These are phyloP conservation scores for Aplocera efformata DNA, from an alignment of 2,888 invertebrate genomes.

Conservation along the genomic window DNA sequence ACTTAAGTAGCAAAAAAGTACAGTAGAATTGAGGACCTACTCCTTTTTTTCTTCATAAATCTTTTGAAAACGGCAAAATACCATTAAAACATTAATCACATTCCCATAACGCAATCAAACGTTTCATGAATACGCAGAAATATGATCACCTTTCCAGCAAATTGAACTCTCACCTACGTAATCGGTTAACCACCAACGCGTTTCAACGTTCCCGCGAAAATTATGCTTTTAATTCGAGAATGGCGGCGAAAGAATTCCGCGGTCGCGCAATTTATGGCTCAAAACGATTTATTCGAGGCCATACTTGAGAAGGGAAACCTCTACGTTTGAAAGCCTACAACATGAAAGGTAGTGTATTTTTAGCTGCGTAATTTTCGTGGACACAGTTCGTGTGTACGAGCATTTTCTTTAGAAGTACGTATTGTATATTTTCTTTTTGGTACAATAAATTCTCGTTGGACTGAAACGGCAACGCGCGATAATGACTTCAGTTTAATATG, in stretches of 20 bases:
- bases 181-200: constrained; percentile 14
- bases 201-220: constrained; percentile 34
- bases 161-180: constrained; percentile 3
- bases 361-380: constrained; percentile 1
- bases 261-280: constrained; percentile 47
- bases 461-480: too few species aligned
- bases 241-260: constrained; percentile 52
- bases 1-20: too few species aligned
- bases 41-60: too few species aligned
- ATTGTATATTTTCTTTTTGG: too few species aligned
- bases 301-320: constrained; percentile 22
- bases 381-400: too few species aligned
- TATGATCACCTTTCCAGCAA: constrained; percentile 2
- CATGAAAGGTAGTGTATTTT: constrained; percentile 11
- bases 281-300: constrained; percentile 44
- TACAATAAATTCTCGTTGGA: too few species aligned
- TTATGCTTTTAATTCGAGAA: constrained; percentile 51
- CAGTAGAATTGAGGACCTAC: too few species aligned
- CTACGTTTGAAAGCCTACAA: constrained; percentile 21
- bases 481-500: too few species aligned
- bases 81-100: too few species aligned
- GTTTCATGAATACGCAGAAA: constrained; percentile 2
- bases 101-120: too few species aligned
- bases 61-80: too few species aligned
- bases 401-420: too few species aligned